Base-by-base conservation (phyloP, 2,797 vertebrate species). In the Fratercula arctica region DNA sequence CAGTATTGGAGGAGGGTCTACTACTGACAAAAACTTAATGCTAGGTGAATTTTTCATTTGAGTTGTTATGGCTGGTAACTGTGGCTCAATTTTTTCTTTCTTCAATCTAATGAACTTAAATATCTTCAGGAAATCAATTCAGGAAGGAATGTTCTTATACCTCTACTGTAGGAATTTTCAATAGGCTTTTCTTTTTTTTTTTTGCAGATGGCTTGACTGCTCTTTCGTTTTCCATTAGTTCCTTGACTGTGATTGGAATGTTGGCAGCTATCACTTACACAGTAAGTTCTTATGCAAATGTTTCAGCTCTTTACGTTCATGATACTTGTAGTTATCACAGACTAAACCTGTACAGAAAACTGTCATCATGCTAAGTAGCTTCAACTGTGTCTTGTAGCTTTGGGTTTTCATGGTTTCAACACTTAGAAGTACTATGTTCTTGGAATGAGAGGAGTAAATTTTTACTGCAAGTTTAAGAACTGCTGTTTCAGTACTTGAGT, bases 171-270 rank as follows among this genome's bases (percentile, higher is more conserved):
- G 17, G 39, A 48, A 29, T 85, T 88, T 96, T 95, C 48, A 94
- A 35, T 35, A 54, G 2, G 7, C 3, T 74, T 24, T 31, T 19
- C 21, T 48, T 48, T 48, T 48, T 46, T 28, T 35, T 95, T 68
- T 54, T 97, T 97, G 35, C 98, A 99, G 99, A 99, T 98, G 99
- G 99, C 81, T 98, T 99, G 97, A 98, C 98, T 73, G 99, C 99
- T 35, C 98, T 99, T 93, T 99, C 99, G 23, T 99, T 99, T 98
- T 99, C 99, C 96, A 99, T 99, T 98, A 99, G 99, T 97, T 98
- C 99, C 87, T 97, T 99, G 98, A 99, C 99, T 95, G 98, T 99
- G 98, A 99, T 99, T 97, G 99, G 99, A 97, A 99, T 99, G 99
- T 96, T 99, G 98, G 99, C 99, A 96, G 99, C 99, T 93, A 99